Evolutionary conservation across 2,888 invertebrate species (phyloP), one percentile per base, ranked within the genome.

Genomic region (Temnothorax unifasciatus): DNA sequence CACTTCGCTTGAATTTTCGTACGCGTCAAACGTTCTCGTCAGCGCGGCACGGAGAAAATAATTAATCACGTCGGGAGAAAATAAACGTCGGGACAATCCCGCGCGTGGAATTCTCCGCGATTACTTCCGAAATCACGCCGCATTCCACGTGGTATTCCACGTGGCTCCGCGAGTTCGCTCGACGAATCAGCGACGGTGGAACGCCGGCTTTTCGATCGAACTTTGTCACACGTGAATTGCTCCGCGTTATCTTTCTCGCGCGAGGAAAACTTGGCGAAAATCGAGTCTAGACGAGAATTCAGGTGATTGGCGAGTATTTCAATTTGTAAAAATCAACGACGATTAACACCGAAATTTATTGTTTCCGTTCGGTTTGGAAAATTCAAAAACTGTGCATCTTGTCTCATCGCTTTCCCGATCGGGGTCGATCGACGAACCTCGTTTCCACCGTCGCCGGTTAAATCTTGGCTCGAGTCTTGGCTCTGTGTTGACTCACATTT

Each of bases 401-500:
- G n/a, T 13, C 9, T 15, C 11, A 9, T 50, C 34, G 47, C 11
- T 57, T 57, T 47, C 3, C 11, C 21, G 38, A n/a, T 29, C 15
- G 29, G 13, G 13, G 18, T 57, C 61, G 21, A 52, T 64, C 79
- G 57, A 21, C 57, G 9, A 41, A 44, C 8, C 25, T 59, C 13
- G 15, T 44, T 61, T 68, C 59, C 83, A 64, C 54, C 79, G 54
- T 81, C 79, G 59, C 29, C 15, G 54, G 8, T 41, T 41, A 41
- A 41, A 41, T 34, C 34, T n/a, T 38, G 44, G 44, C 34, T 34
- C 34, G 44, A 13, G 41, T 59, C 38, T 38, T 47, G 38, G 13
- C 13, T 41, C 75, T 61, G 15, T 57, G 34, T 41, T 11, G 59
- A 93, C 95, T 95, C 93, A 96, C 96, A 96, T 96, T 95, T 96